A percentile compares a stretch with the other conserved stretches of the same genome.
These are phyloP conservation scores for Macropis europaea DNA, from an alignment of 2,888 invertebrate genomes.

Conservation along the genomic window DNA sequence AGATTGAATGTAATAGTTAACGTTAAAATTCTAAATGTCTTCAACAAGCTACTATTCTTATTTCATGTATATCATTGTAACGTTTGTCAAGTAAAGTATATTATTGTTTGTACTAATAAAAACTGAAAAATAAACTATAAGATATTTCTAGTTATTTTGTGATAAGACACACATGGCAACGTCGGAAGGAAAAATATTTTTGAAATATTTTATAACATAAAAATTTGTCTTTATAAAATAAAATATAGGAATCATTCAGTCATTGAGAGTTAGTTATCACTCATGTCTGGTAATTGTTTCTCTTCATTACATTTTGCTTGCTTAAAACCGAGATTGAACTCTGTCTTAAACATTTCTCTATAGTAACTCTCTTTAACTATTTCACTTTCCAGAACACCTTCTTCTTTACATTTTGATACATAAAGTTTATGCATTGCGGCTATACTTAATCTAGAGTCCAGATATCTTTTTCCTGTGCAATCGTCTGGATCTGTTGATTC, in stretches of 20 bases:
- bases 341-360: constrained; percentile 69
- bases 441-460: constrained; percentile 65
- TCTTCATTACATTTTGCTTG: constrained; percentile 37
- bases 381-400: constrained; percentile 63
- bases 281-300: constrained; percentile 7
- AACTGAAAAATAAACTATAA: background rate
- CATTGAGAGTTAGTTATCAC: background rate
- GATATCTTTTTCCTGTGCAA: constrained; percentile 52
- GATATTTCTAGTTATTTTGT: background rate
- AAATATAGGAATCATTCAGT: background rate
- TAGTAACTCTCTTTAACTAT: constrained; percentile 71
- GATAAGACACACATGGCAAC: background rate
- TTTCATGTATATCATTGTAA: no score
- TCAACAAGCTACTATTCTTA: no score
- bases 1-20: background rate
- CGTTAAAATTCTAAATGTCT: background rate
- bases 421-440: constrained; percentile 68
- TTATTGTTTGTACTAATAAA: background rate
- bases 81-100: background rate
- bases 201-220: background rate
- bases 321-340: constrained; percentile 68
- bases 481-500: constrained; percentile 57
- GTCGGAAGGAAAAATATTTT: background rate
- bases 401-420: constrained; percentile 63
- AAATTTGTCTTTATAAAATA: background rate